Base-by-base conservation (phyloP, 2,888 invertebrate genomes). In the Argyresthia goedartella region DNA sequence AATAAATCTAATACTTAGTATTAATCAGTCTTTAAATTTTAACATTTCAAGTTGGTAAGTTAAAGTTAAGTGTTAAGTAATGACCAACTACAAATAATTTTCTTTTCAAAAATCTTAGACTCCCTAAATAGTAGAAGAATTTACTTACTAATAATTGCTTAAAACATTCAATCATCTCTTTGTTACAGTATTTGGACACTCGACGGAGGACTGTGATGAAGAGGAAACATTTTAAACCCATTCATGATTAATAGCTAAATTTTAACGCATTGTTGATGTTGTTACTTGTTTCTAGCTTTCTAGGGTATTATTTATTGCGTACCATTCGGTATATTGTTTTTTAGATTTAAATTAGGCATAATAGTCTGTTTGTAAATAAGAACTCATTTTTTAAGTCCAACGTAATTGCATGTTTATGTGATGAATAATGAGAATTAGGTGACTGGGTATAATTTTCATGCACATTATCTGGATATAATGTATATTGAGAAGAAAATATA, bases 111-210 rank as follows among this genome's bases (percentile, higher is more conserved):
- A n/a, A n/a, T n/a, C n/a, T n/a, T n/a, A n/a, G n/a, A n/a, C n/a
- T n/a, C n/a, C n/a, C n/a, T n/a, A n/a, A n/a, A n/a, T n/a, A n/a
- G n/a, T n/a, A n/a, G n/a, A n/a, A n/a, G n/a, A n/a, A n/a, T n/a
- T n/a, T n/a, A n/a, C n/a, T n/a, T n/a, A n/a, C n/a, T n/a, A n/a
- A n/a, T n/a, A n/a, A n/a, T n/a, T n/a, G n/a, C n/a, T n/a, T n/a
- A n/a, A n/a, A n/a, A n/a, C n/a, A n/a, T n/a, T n/a, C n/a, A n/a
- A n/a, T n/a, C n/a, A n/a, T n/a, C n/a, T n/a, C n/a, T n/a, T 73
- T 70, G 66, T 82, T 91, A 80, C 88, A 96, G 95, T 92, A 60
- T 97, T 97, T 82, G 97, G 96, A 50, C 97, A 97, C 72, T 89
- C 91, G 63, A 93, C 95, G 33, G 91, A 91, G 68, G 91, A 95